A percentile compares a stretch with the other conserved stretches of the same genome.
These are phyloP conservation scores for Sander lucioperca DNA, from an alignment of 2,113 vertebrate genomes.

Conservation along the genomic window DNA sequence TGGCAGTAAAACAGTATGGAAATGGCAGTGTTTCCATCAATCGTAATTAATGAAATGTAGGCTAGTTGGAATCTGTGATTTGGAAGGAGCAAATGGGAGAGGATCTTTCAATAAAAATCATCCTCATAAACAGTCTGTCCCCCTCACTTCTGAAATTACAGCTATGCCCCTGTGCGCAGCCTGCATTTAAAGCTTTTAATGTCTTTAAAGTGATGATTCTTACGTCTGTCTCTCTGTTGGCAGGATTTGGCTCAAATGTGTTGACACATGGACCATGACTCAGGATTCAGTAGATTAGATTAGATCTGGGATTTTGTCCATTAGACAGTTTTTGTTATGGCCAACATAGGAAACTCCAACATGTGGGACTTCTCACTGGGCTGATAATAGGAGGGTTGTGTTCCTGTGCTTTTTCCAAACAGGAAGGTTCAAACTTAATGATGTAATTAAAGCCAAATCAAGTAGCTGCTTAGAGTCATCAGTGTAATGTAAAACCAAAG, in stretches of 20 bases:
- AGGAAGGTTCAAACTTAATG: background rate
- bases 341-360: background rate
- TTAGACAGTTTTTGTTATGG: background rate
- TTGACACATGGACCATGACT: background rate
- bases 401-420: background rate
- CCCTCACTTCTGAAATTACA: too few species aligned
- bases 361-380: background rate
- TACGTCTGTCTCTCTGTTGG: background rate
- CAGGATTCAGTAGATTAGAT: background rate
- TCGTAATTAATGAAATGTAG: too few species aligned
- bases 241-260: background rate
- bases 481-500: background rate
- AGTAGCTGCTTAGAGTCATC: background rate
- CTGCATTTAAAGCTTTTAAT: background rate
- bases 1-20: too few species aligned
- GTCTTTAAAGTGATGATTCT: background rate
- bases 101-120: too few species aligned
- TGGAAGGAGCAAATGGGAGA: too few species aligned
- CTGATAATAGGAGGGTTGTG: background rate
- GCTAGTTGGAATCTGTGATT: too few species aligned
- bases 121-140: too few species aligned
- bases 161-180: too few species aligned
- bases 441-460: background rate
- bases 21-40: too few species aligned
- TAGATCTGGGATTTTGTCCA: background rate